Base-by-base conservation (phyloP, 2,797 vertebrate genomes). In the Cirrhinus mrigala region DNA sequence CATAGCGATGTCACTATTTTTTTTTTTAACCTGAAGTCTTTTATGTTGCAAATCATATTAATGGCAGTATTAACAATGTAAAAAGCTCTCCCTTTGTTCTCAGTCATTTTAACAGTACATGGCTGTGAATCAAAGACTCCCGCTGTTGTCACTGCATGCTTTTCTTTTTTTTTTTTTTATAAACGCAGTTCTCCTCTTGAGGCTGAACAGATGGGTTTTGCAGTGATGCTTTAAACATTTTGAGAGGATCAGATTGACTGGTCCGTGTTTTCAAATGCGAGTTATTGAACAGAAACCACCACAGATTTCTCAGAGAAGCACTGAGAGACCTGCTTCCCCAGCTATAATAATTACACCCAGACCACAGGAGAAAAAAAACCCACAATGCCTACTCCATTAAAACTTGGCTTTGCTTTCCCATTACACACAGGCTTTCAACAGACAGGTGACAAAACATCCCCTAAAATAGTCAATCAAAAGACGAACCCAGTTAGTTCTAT, bases 381-480 rank as follows among this genome's bases (percentile, higher is more conserved):
- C 44, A 50, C 44, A 20, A 48, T 48, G 40, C 60, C 48, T 40
- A 33, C 52, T 70, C 83, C 37, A 37, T 56, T 56, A 77, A 81
- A 82, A 76, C 46, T 79, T 80, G 81, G 27, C 58, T 66, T 74
- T 37, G 76, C 7, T 79, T 74, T 3, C n/a, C 15, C 37, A 7
- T 73, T 48, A n/a, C 83, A 33, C 52, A 56, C 68, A 37, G 54
- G 37, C 79, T 83, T 52, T 56, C 40, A 7, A 58, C 56, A 50
- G 79, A 88, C 24, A 83, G 77, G 85, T 88, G 82, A 70, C 76
- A 87, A 88, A 85, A 54, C 50, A 71, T 81, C 69, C 22, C 54
- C 75, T 69, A 60, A 82, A 76, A 73, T 50, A 74, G 79, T 68
- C 27, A 69, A 85, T 71, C 33, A 56, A 81, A 68, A 79, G 64